These are phyloP conservation scores for Melanotus villosus DNA, from an alignment of 2,888 invertebrate genomes.

Conservation along the genomic window DNA sequence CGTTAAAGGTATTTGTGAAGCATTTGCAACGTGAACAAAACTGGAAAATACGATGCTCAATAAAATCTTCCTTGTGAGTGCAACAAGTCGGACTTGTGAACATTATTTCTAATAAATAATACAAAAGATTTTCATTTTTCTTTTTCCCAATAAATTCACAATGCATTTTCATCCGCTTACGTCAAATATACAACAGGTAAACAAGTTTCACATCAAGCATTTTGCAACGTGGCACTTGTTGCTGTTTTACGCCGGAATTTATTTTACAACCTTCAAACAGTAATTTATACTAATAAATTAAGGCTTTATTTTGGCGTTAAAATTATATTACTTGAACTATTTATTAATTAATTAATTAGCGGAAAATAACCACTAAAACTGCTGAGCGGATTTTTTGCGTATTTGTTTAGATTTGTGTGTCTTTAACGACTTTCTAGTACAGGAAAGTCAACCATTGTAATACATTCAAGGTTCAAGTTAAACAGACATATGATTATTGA, in stretches of 20 bases:
- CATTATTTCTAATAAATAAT: slow-evolving; percentile 5
- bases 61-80: not conserved
- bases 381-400: too few relatives aligned
- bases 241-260: not conserved
- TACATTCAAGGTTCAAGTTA: too few relatives aligned
- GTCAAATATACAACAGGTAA: slow-evolving; percentile 7
- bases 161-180: not conserved
- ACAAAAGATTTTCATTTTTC: slow-evolving; percentile 1
- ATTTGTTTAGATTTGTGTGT: too few relatives aligned
- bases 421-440: too few relatives aligned
- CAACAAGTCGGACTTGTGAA: slow-evolving; percentile 2
- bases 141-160: slow-evolving; percentile 13
- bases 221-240: slow-evolving; percentile 8
- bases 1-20: not conserved
- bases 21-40: not conserved
- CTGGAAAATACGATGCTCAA: not conserved
- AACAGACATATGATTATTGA: too few relatives aligned
- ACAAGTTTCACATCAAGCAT: slow-evolving; percentile 1
- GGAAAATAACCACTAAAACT: too few relatives aligned
- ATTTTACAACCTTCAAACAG: too few relatives aligned
- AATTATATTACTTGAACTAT: too few relatives aligned
- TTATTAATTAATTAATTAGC: too few relatives aligned
- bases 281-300: too few relatives aligned
- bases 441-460: too few relatives aligned
- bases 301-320: too few relatives aligned